A percentile compares a stretch with the other conserved stretches of the same genome.
These are phyloP conservation scores for Drosophila nigricruria DNA, from an alignment of 2,888 invertebrate genomes.

Conservation along the genomic window DNA sequence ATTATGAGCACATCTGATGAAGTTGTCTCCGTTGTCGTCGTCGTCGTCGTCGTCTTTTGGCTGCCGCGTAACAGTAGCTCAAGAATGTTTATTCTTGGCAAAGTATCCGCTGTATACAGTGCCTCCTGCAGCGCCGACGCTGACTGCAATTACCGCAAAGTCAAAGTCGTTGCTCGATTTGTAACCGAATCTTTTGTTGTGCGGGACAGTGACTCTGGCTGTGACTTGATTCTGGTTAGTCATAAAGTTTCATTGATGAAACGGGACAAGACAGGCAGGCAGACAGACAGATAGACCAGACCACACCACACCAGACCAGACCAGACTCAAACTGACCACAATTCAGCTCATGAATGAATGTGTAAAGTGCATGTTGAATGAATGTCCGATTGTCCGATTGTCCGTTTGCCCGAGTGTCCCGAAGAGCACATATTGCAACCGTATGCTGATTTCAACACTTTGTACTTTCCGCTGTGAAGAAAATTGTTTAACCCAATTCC, in stretches of 20 bases:
- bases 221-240: slow-evolving; percentile 32
- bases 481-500: slow-evolving; percentile 62
- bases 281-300: not conserved
- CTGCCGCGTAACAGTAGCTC: slow-evolving; percentile 71
- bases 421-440: slow-evolving; percentile 62
- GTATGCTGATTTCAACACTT: slow-evolving; percentile 59
- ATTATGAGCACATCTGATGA: slow-evolving; percentile 33
- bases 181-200: slow-evolving; percentile 63
- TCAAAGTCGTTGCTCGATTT: slow-evolving; percentile 45
- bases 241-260: slow-evolving; percentile 66
- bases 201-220: slow-evolving; percentile 12
- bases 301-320: too few species aligned
- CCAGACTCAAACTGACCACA: slow-evolving; percentile 40
- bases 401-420: not conserved
- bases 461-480: slow-evolving; percentile 61
- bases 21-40: slow-evolving; percentile 43
- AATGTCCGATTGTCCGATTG: slow-evolving; percentile 42
- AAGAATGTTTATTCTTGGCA: slow-evolving; percentile 55
- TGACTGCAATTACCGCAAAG: slow-evolving; percentile 67
- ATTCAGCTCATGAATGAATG: slow-evolving; percentile 45
- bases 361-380: slow-evolving; percentile 36
- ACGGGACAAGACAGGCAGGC: slow-evolving; percentile 24
- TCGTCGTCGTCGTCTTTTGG: slow-evolving; percentile 4
- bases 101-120: slow-evolving; percentile 24
- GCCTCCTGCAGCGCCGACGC: slow-evolving; percentile 61